Evolutionary conservation across 2,888 invertebrate species (phyloP), one percentile per base, ranked within the genome.

Genomic region (Temnothorax ravouxi): DNA sequence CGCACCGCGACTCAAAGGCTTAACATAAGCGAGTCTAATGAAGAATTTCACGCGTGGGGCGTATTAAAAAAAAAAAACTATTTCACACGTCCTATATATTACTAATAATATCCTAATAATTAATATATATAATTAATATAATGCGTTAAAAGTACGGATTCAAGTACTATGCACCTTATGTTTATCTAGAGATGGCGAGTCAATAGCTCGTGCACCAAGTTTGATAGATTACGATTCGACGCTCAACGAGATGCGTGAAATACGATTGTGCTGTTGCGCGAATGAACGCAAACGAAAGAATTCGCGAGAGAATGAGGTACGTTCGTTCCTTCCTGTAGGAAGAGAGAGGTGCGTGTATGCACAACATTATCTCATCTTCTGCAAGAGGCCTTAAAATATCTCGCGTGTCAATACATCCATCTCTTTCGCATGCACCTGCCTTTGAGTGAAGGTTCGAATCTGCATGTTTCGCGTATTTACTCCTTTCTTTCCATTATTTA

Each of bases 181-280:
- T 13, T 88, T 85, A 88, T 85, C 85, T 67, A 9, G 44, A 9
- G 6, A 47, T n/a, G 71, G 38, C 56, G 41, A 84, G 34, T 64
- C 41, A 79, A 75, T 44, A 62, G 38, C 38, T 79, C 54, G 13
- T 29, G 47, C 21, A 11, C n/a, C 62, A 59, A 62, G 50, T 74
- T 56, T 47, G 88, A 84, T 86, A 86, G 56, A 61, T 11, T 86
- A 86, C 54, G 29, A 52, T 52, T 87, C 54, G 69, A 67, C 34
- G 44, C 9, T 76, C 54, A 18, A 62, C 25, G 38, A 50, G 25
- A 15, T 47, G 15, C 50, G 59, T 85, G 54, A 80, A 83, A 66
- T 47, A 29, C 25, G 25, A 52, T 59, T 38, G 34, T 15, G 50
- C n/a, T 52, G 29, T 25, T 47, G 47, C 25, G 9, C 38, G 41